Conservation (phyloP, 2,888 invertebrate genomes). For the Sympetrum striolatum region DNA sequence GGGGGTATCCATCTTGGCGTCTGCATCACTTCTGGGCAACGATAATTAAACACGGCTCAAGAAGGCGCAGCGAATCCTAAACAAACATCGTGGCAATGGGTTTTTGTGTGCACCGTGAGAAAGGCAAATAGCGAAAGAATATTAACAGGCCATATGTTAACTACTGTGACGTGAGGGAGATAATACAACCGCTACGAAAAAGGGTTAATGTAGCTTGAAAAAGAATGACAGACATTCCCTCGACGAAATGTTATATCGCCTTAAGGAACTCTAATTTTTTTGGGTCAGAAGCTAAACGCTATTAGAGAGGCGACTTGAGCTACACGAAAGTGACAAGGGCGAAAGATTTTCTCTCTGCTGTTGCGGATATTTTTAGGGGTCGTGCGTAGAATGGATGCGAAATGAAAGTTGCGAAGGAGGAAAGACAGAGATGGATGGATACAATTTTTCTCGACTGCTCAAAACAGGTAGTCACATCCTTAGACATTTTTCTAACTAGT, state of each 20-base stretch:
- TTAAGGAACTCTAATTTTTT: not conserved
- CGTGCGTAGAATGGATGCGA: not conserved
- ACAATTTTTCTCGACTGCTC: too few relatives aligned
- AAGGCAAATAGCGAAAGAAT: constrained; percentile 2
- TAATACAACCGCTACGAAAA: not conserved
- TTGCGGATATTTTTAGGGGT: not conserved
- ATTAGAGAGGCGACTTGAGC: not conserved
- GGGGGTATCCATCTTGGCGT: not conserved
- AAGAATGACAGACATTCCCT: not conserved
- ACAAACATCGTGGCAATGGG: constrained; percentile 14
- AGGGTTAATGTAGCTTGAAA: not conserved
- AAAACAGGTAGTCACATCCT: too few relatives aligned
- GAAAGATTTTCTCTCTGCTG: not conserved
- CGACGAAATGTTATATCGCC: not conserved
- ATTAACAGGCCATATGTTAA: not conserved
- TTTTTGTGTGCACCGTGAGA: constrained; percentile 28
- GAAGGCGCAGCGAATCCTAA: constrained; percentile 19
- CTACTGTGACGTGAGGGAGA: not conserved
- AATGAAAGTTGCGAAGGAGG: too few relatives aligned
- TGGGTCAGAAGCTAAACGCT: too few relatives aligned
- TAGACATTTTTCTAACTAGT: too few relatives aligned
- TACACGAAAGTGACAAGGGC: not conserved
- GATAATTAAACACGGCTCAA: constrained; percentile 26
- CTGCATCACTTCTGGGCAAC: constrained; percentile 27
- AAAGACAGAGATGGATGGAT: too few relatives aligned